Evolutionary conservation across 2,888 invertebrate genomes (phyloP).

Genomic region (Salticus scenicus): DNA sequence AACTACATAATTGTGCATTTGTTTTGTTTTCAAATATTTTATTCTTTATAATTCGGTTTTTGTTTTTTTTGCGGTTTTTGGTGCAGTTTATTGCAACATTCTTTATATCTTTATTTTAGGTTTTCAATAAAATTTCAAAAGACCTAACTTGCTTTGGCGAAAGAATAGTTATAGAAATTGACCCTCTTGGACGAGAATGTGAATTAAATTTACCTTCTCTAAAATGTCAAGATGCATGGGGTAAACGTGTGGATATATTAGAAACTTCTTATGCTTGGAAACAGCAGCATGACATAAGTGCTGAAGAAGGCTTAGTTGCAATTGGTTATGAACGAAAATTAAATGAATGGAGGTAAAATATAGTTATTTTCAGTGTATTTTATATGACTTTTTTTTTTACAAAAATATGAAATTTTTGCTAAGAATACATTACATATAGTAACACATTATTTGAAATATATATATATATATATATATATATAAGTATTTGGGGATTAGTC

Average conservation of each 20-base stretch:
- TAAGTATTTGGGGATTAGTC: too few species aligned
- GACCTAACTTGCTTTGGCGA: constrained; percentile 78
- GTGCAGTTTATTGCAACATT: too few species aligned
- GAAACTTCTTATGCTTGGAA: constrained; percentile 79
- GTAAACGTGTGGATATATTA: constrained; percentile 77
- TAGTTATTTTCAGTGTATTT: too few species aligned
- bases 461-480: too few species aligned
- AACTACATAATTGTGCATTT: too few species aligned
- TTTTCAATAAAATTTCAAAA: constrained; percentile 74
- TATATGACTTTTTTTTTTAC: not conserved
- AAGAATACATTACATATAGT: not conserved
- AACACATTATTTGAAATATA: too few species aligned
- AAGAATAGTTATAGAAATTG: constrained; percentile 77
- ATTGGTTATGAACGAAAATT: constrained; percentile 77
- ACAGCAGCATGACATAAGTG: constrained; percentile 78
- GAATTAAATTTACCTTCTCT: constrained; percentile 78
- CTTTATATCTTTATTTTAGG: constrained; percentile 72
- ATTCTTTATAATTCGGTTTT: too few species aligned
- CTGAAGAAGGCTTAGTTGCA: constrained; percentile 79
- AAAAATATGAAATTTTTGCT: not conserved
- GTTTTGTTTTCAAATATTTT: too few species aligned
- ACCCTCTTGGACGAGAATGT: constrained; percentile 77
- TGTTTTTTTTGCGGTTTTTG: too few species aligned
- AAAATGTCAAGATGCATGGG: constrained; percentile 78
- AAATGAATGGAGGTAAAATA: constrained; percentile 74